Evolutionary conservation across 1,140 invertebrate genomes (phyloP), one percentile per base, ranked within the genome.

Genomic region (Lasioglossum albipes): DNA sequence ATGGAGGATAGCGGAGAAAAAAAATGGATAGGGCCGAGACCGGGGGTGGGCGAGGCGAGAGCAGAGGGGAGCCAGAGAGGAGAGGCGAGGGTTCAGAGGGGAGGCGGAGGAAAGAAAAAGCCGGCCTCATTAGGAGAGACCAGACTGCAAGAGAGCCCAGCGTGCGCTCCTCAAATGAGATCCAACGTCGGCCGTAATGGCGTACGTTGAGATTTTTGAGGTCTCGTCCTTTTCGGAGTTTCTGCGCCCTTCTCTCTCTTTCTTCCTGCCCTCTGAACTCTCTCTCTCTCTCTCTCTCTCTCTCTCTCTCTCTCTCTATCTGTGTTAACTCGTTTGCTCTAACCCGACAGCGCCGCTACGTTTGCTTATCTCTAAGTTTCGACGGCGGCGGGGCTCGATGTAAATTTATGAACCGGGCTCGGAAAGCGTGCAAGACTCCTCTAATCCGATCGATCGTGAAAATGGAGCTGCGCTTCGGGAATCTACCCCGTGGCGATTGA

Each of bases 81-180:
- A 54, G 42, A 5, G 10, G 20, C 10, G 22, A 61, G 36, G 49
- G 84, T 31, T n/a, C 13, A 77, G 68, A 42, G 31, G 20, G 22
- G 76, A 81, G 16, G 66, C 22, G 70, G 65, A 83, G 79, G 81
- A 82, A 89, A 89, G 84, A 90, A 89, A 90, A 84, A 85, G 79
- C 82, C 83, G 72, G 75, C 83, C 89, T 91, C 90, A 91, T 91
- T 91, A 91, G 88, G 84, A 89, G 72, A 83, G 79, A 84, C 76
- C 77, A 83, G 84, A 88, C 84, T 83, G 79, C 79, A 59, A 87
- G 84, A 59, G 67, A 57, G 67, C 59, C 9, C 42, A 59, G n/a
- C 36, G 57, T 31, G 59, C 22, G 74, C 27, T 75, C 81, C 86
- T 90, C 83, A 90, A 91, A 91, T 89, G 89, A 87, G 82, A 89